These are phyloP conservation scores for Pseudopleuronectes americanus DNA, from an alignment of 2,797 vertebrate species.

Conservation along the genomic window DNA sequence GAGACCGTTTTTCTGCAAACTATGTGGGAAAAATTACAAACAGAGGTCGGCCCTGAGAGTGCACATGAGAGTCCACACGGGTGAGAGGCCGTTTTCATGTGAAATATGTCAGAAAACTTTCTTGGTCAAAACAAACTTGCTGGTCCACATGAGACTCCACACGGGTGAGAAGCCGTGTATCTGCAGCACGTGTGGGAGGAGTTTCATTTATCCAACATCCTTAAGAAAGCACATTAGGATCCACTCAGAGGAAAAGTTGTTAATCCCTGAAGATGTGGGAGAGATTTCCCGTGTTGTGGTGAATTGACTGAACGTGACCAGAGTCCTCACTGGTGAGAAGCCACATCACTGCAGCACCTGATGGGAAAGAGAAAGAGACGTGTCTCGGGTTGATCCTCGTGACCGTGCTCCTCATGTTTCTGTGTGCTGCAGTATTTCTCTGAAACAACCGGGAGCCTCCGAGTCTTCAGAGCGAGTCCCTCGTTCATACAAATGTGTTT, in stretches of 20 bases:
- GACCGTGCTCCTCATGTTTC: too few species aligned
- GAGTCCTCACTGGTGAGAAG: background rate
- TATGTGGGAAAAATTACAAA: background rate
- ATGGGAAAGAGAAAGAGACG: background rate
- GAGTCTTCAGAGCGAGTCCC: too few species aligned
- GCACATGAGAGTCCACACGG: background rate
- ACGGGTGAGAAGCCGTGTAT: background rate
- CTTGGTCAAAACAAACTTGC: too few species aligned
- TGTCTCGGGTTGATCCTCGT: background rate
- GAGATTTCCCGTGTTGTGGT: background rate
- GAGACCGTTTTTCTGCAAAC: background rate
- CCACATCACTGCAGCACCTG: background rate
- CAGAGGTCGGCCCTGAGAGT: background rate
- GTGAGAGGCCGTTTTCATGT: too few species aligned
- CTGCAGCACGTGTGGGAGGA: background rate
- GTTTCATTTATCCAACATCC: slow-evolving; percentile 1
- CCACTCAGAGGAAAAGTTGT: background rate
- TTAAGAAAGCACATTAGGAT: background rate
- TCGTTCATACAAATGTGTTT: too few species aligned
- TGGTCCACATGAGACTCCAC: background rate
- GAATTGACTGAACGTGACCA: too few species aligned
- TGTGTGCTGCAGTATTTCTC: too few species aligned
- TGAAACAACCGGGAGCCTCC: too few species aligned
- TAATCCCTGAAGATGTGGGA: background rate
- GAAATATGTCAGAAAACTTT: too few species aligned